Conservation (phyloP, 1,140 invertebrate genomes). For the Caenorhabditis tropicalis region DNA sequence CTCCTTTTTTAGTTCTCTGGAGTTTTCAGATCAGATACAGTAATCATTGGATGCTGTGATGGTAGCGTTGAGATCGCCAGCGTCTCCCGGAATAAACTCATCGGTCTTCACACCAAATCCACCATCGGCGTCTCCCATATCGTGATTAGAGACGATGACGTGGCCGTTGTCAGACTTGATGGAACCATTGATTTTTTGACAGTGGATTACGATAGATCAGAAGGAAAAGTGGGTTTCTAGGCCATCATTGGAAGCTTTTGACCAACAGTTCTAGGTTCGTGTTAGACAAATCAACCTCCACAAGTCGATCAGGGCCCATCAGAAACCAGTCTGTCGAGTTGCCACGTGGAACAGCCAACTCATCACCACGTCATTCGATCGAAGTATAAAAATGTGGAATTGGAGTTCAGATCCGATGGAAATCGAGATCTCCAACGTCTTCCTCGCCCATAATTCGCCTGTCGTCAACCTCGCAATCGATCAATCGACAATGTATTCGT, state of each 20-base stretch:
- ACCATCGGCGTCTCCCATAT: slow-evolving; percentile 51
- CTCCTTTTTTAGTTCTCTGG: background rate
- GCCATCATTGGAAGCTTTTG: no score
- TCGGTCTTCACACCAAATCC: slow-evolving; percentile 48
- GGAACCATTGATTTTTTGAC: slow-evolving; percentile 37
- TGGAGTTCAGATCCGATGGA: background rate
- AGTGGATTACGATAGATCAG: background rate
- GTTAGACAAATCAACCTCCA: slow-evolving; percentile 28
- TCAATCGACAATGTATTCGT: slow-evolving; percentile 58
- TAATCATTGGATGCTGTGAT: slow-evolving; percentile 53
- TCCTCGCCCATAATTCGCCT: slow-evolving; percentile 60
- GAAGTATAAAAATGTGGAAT: slow-evolving; percentile 45
- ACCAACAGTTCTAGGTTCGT: background rate
- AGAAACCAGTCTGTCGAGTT: slow-evolving; percentile 47
- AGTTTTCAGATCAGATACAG: slow-evolving; percentile 44
- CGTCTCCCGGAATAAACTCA: slow-evolving; percentile 47
- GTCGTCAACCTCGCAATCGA: slow-evolving; percentile 55
- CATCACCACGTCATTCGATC: slow-evolving; percentile 40
- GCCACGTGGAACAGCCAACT: background rate
- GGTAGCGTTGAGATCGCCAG: slow-evolving; percentile 53
- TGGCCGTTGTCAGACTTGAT: slow-evolving; percentile 40
- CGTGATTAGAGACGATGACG: background rate
- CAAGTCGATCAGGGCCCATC: slow-evolving; percentile 51
- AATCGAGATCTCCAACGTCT: slow-evolving; percentile 52
- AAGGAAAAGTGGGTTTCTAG: slow-evolving; percentile 28